Base-by-base conservation (phyloP, 2,888 invertebrate species). In the Oscheius sp. region DNA sequence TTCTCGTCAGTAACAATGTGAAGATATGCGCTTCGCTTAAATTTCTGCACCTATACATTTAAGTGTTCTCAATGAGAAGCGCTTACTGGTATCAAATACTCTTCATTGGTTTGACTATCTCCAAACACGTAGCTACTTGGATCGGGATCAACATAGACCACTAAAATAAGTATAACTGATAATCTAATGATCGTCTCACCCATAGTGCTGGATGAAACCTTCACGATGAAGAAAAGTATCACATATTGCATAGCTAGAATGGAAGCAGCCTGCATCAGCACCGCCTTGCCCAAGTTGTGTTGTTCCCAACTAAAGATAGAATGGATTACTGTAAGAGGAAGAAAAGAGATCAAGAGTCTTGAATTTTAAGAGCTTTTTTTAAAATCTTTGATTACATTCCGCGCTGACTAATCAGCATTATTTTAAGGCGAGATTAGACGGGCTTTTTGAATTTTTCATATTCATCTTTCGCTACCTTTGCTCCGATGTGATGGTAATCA, bases 121-220 rank as follows among this genome's bases (percentile, higher is more conserved):
- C 30, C 44, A 26, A 44, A 28, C 14, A 59, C 59, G 17, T 59
- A 59, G 59, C 59, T 59, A 9, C 30, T 30, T 44, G 59, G 59
- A 44, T 59, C 59, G 12, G 59, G 59, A 17, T 59, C 59, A n/a
- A 59, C 59, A 24, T 44, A 44, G 26, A 59, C 59, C 22, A 59
- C 59, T 59, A 30, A 28, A 57, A 28, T 17, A 26, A 22, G 54
- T 33, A 5, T 8, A n/a, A n/a, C n/a, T n/a, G n/a, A n/a, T n/a
- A n/a, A n/a, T 12, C 2, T 24, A n/a, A 50, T 50, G 20, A 32
- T 6, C 6, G n/a, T 30, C 54, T 54, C 22, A 54, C 54, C 33
- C 54, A 54, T 54, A 36, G 54, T 54, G 54, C 33, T 12, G 20
- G 32, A 5, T 4, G 54, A 28, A 5, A 17, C 4, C 9, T 22